Evolutionary conservation across 2,888 invertebrate species (phyloP).

Genomic region (Lasioglossum vierecki): DNA sequence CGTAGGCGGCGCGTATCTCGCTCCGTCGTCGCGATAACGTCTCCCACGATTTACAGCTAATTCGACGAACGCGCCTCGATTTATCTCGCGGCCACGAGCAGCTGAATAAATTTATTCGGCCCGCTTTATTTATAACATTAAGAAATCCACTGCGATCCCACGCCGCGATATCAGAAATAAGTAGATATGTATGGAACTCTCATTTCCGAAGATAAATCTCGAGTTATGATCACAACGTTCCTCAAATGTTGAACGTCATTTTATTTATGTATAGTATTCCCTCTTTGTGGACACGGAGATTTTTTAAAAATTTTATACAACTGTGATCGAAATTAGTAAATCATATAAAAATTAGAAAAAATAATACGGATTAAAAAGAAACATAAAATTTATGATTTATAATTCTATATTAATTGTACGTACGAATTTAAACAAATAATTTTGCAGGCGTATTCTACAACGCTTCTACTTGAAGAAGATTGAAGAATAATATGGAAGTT

Average conservation of each 20-base stretch:
- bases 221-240: not conserved
- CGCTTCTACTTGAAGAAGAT: not conserved
- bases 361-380: no score
- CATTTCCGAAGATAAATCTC: not conserved
- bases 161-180: not conserved
- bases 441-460: not conserved
- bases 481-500: not conserved
- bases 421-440: no score
- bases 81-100: not conserved
- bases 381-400: no score
- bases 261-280: not conserved
- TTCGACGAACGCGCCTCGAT: constrained; percentile 32
- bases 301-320: not conserved
- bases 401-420: no score
- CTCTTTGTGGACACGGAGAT: not conserved
- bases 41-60: constrained; percentile 43
- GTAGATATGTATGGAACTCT: not conserved
- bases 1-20: constrained; percentile 40
- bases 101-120: constrained; percentile 1
- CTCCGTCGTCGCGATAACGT: constrained; percentile 39
- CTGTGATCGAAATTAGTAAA: not conserved
- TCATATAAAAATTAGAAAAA: not conserved
- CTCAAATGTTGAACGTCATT: not conserved
- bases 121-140: not conserved
- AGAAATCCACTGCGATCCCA: not conserved